A percentile compares a stretch with the other conserved stretches of the same genome.
Evolutionary conservation across 2,888 invertebrate genomes (phyloP).

Genomic region (Theodoxus fluviatilis): DNA sequence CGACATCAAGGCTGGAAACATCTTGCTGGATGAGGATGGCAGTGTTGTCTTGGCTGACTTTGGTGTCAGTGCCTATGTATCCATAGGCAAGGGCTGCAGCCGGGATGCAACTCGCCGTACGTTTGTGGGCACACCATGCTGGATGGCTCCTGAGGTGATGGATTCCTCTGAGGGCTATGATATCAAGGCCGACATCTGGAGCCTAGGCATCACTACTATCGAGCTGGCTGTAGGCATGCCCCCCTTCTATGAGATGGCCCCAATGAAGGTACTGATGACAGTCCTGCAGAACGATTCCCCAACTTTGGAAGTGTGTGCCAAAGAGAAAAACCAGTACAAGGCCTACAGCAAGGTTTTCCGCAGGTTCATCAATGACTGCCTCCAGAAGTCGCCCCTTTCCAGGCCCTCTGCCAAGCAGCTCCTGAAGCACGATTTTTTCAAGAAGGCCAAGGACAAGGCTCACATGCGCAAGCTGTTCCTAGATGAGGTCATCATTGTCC

Average conservation of each 20-base stretch:
- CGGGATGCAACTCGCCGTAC: slow-evolving; percentile 95
- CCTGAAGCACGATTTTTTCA: slow-evolving; percentile 96
- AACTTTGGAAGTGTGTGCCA: slow-evolving; percentile 89
- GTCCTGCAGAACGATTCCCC: slow-evolving; percentile 98
- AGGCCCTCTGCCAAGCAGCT: slow-evolving; percentile 92
- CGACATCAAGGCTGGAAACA: slow-evolving; percentile 98
- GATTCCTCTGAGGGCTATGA: slow-evolving; percentile 79
- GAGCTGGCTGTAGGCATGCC: slow-evolving; percentile 96
- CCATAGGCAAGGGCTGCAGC: slow-evolving; percentile 90
- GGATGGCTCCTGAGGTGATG: slow-evolving; percentile 99
- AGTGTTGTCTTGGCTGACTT: slow-evolving; percentile 89
- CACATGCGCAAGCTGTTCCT: no score
- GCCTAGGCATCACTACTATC: slow-evolving; percentile 95
- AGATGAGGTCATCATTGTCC: no score
- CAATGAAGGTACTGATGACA: slow-evolving; percentile 95
- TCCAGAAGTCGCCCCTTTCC: slow-evolving; percentile 87
- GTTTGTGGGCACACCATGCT: slow-evolving; percentile 98
- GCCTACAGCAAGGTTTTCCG: slow-evolving; percentile 94
- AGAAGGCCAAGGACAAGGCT: slow-evolving; percentile 96
- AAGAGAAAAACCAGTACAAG: slow-evolving; percentile 97
- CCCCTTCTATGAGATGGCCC: slow-evolving; percentile 97
- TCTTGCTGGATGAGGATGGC: slow-evolving; percentile 92
- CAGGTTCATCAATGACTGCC: slow-evolving; percentile 94
- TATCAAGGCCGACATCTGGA: slow-evolving; percentile 95
- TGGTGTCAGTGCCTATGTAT: slow-evolving; percentile 96